phyloP scores from a whole-genome alignment of 2,113 vertebrate genomes.

The Zosterops hypoxanthus region DNA sequence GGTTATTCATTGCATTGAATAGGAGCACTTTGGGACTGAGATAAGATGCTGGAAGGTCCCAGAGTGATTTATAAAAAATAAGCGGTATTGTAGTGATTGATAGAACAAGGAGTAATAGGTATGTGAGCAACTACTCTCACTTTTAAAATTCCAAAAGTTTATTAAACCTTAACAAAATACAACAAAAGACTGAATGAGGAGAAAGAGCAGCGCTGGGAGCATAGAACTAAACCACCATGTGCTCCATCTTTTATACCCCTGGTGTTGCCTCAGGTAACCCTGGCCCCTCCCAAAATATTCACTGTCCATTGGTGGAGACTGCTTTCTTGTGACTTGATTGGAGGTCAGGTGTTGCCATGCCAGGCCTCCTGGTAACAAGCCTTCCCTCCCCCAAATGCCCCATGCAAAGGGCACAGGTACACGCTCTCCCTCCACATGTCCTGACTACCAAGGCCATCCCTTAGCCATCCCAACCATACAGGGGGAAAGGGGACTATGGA shows the following conservation, averaged over 20 bases:
- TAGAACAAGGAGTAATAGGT: neutral
- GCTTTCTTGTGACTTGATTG: neutral
- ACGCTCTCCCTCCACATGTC: neutral
- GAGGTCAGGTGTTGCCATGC: neutral
- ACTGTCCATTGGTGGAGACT: neutral
- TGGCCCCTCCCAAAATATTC: neutral
- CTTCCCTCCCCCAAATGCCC: neutral
- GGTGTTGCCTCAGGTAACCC: neutral
- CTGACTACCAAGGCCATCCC: neutral
- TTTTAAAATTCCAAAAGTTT: neutral
- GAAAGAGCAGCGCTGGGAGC: neutral
- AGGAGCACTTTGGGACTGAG: neutral
- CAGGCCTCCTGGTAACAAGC: neutral
- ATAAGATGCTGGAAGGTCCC: neutral
- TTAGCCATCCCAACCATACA: neutral
- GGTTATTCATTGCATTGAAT: neutral
- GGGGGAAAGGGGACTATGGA: neutral
- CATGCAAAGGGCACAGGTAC: neutral
- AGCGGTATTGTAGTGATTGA: neutral
- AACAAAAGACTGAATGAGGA: neutral
- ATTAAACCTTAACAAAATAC: neutral
- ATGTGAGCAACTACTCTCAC: neutral
- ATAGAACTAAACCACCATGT: neutral
- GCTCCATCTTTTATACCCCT: neutral
- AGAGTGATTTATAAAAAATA: neutral